Base-by-base conservation (phyloP, 1,140 invertebrate genomes). In the Dinoponera quadriceps region DNA sequence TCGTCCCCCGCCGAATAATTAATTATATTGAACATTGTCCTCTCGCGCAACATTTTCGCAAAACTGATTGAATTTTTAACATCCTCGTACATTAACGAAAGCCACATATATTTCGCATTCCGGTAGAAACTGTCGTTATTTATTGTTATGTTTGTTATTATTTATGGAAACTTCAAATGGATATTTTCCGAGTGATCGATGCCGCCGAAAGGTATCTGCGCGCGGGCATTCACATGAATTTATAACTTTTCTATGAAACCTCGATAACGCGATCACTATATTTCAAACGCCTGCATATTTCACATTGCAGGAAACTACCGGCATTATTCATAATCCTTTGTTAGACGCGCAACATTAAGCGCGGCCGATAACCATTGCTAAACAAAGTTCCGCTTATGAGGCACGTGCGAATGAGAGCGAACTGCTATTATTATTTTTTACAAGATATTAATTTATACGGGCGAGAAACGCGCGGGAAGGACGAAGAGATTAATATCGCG, bases 91-190 rank as follows among this genome's bases (percentile, higher is more conserved):
- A 80, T 80, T 59, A 71, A 71, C 75, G 75, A 71, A 29, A 68
- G 38, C 38, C 38, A 54, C 51, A 57, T 80, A 59, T 71, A 71
- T 80, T 71, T 80, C 51, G 51, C 33, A 57, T 57, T 69, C 49
- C 51, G 22, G 22, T 33, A 13, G 65, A 29, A 29, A 69, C 51
- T 44, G 51, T 71, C 75, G 33, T 80, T 71, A 80, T 80, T 80
- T 80, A 80, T 80, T 59, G 75, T 69, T 71, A 71, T 16, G 65
- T 71, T 80, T 80, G 75, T 80, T 80, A 80, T 80, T 80, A 80
- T 80, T 80, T 80, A 80, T 80, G 51, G 65, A 80, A 69, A 69
- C 38, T 69, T 80, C 65, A 80, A 78, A 71, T 80, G 65, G 63
- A 69, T 71, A 80, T 80, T 78, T 44, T 63, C 57, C 75, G 65